Evolutionary conservation across 2,888 invertebrate genomes (phyloP).

Genomic region (Rhynchonema sp.): DNA sequence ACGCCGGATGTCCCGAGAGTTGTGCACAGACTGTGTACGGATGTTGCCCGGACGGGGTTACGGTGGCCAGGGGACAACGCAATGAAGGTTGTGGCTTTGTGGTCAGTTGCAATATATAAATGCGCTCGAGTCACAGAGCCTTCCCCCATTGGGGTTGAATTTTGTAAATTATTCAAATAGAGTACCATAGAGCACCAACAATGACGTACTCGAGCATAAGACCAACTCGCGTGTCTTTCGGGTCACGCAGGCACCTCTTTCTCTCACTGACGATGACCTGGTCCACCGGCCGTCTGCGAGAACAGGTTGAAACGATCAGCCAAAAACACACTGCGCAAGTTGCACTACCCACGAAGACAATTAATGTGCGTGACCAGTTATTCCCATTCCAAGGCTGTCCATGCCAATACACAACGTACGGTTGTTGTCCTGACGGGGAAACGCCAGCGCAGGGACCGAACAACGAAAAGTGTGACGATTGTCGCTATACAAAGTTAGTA

Average conservation of each 20-base stretch:
- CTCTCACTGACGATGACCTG: no score
- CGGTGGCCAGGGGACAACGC: conserved; percentile 9
- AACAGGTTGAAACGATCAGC: not conserved
- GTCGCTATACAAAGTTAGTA: not conserved
- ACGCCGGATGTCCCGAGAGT: conserved; percentile 49
- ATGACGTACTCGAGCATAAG: no score
- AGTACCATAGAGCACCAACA: no score
- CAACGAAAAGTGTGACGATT: conserved; percentile 40
- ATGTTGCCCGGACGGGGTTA: conserved; percentile 26
- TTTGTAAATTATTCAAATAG: no score
- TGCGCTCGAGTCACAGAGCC: no score
- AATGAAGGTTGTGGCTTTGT: not conserved
- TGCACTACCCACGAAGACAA: no score
- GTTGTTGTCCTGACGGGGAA: conserved; percentile 65
- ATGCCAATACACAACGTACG: conserved; percentile 35
- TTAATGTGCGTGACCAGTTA: no score
- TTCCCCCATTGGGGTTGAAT: not conserved
- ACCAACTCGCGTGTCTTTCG: no score
- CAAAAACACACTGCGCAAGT: no score
- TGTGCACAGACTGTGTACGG: conserved; percentile 27
- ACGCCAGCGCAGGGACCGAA: conserved; percentile 67
- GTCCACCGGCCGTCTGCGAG: not conserved
- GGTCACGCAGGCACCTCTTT: no score
- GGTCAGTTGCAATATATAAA: no score
- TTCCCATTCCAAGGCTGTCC: no score